Conservation (phyloP, 2,888 invertebrate genomes). For the Dusona sp. region DNA sequence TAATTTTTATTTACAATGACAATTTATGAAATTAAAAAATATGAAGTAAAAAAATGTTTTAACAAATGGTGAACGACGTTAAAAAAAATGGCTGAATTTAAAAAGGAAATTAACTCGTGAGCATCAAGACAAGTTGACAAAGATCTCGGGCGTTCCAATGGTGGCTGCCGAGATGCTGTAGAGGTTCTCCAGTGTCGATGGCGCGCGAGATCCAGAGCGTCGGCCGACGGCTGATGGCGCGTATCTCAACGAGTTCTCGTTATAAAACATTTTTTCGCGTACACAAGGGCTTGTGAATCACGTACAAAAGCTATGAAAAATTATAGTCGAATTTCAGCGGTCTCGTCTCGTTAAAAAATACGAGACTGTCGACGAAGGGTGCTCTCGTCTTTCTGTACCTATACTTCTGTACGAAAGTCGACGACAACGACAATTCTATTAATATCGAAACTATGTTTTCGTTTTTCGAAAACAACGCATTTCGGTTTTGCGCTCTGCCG, state of each 20-base stretch:
- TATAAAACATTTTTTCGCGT: constrained; percentile 70
- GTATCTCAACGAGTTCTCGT: constrained; percentile 57
- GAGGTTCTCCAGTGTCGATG: constrained; percentile 29
- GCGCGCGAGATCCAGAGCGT: constrained; percentile 71
- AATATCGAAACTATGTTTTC: constrained; percentile 73
- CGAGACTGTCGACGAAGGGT: constrained; percentile 75
- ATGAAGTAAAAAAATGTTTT: background rate
- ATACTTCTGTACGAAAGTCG: constrained; percentile 42
- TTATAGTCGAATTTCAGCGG: constrained; percentile 80
- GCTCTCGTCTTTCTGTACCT: constrained; percentile 44
- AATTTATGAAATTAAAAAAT: background rate
- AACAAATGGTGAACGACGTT: background rate
- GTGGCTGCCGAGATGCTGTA: constrained; percentile 60
- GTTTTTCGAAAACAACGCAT: constrained; percentile 65
- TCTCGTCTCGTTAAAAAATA: constrained; percentile 80
- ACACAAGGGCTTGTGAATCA: constrained; percentile 28
- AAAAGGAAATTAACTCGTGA: background rate
- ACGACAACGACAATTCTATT: constrained; percentile 75
- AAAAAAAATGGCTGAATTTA: constrained; percentile 12
- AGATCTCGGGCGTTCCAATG: constrained; percentile 68
- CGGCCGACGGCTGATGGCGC: constrained; percentile 83
- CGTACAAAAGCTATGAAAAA: constrained; percentile 76
- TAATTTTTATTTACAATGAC: background rate
- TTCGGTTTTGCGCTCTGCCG: constrained; percentile 68
- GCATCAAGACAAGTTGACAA: background rate